Evolutionary conservation across 1,140 invertebrate species (phyloP).

Genomic region (Nasonia vitripennis): DNA sequence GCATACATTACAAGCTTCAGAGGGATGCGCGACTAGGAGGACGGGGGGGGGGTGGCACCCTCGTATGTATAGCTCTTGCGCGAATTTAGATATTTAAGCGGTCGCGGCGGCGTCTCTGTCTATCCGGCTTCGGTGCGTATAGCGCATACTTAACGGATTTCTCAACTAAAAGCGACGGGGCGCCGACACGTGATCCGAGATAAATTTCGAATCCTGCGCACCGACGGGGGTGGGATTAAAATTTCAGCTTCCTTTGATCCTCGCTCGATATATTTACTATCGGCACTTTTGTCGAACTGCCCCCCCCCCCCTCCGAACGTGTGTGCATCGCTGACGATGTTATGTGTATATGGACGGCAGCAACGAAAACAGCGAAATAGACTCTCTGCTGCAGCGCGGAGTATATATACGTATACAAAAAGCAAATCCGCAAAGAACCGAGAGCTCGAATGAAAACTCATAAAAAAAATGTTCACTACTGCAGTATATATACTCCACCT

Average conservation of each 20-base stretch:
- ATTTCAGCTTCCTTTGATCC: too few relatives aligned
- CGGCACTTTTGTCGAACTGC: too few relatives aligned
- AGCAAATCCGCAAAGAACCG: too few relatives aligned
- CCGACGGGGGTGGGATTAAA: slow-evolving; percentile 16
- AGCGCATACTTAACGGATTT: slow-evolving; percentile 57
- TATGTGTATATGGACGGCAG: too few relatives aligned
- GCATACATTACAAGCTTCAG: slow-evolving; percentile 57
- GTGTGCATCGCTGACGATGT: too few relatives aligned
- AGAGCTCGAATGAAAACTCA: too few relatives aligned
- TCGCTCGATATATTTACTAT: slow-evolving; percentile 3
- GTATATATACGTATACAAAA: too few relatives aligned
- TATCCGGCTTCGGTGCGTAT: not conserved
- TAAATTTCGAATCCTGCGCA: slow-evolving; percentile 36
- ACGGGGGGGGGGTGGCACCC: slow-evolving; percentile 11
- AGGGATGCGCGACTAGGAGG: slow-evolving; percentile 38
- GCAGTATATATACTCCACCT: too few relatives aligned
- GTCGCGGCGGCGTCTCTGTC: not conserved
- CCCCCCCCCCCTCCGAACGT: too few relatives aligned
- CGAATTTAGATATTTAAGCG: slow-evolving; percentile 56
- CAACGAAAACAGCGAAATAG: too few relatives aligned
- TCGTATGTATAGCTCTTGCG: slow-evolving; percentile 44
- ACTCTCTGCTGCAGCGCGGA: too few relatives aligned
- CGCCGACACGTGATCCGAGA: slow-evolving; percentile 6
- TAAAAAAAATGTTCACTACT: too few relatives aligned
- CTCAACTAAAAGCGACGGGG: slow-evolving; percentile 53